Evolutionary conservation across 2,113 vertebrate species (phyloP), one percentile per base, ranked within the genome.

Genomic region (Coreoperca whiteheadi): DNA sequence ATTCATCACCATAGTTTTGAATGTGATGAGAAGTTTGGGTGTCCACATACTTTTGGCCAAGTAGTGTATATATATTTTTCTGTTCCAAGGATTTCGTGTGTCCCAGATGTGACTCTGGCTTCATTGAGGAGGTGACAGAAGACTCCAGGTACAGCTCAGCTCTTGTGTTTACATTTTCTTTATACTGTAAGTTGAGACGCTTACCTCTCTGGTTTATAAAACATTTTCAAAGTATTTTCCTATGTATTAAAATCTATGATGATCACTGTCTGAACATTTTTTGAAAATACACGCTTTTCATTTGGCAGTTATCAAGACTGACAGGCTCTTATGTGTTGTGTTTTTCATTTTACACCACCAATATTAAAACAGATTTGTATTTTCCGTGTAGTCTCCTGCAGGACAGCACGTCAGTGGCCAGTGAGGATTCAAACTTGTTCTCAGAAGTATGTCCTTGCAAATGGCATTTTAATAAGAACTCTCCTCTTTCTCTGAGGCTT

Each of bases 51-150:
- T 53, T 76, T 54, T 64, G 73, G 21, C 2, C 4, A 2, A 15
- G 18, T 12, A 32, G 4, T 34, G 16, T 43, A 10, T 69, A 8
- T 34, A 32, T 46, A 28, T 79, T 77, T 66, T 68, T 90, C 57
- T 83, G 76, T 86, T 68, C 75, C 75, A 63, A 98, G 97, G 97
- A 97, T 82, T 96, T 96, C 51, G 95, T 96, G 11, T 98, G 97
- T 78, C 96, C 97, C 4, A 91, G 95, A 75, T 98, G 97, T 88
- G 96, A 98, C 41, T 97, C 97, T 10, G 97, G 95, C 82, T 98
- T 98, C 77, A 97, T 98, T 28, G 97, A 98, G 87, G 97, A 98
- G 89, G 96, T 98, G 84, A 92, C 96, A 32, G 96, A 96, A 77
- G 96, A 97, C 90, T 97, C 96, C 93, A 97, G 97, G 97, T 98